Evolutionary conservation across 2,113 vertebrate species (phyloP), one percentile per base, ranked within the genome.

Genomic region (Symphodus melops): DNA sequence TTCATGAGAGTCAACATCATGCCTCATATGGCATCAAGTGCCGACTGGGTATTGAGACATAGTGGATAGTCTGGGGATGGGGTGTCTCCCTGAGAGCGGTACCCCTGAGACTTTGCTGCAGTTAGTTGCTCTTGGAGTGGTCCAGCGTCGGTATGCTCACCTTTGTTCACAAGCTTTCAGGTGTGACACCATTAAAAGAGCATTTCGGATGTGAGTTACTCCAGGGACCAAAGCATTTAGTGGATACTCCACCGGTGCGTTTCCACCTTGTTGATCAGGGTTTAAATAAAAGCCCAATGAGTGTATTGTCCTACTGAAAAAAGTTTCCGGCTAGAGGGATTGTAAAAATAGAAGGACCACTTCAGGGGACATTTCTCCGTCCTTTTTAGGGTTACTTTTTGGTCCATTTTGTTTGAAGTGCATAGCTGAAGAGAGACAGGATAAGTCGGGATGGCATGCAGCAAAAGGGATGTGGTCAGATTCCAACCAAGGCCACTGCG

Each of bases 21-120:
- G 90, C 56, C 86, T 60, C 88, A 49, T 79, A 83, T 81, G 88
- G 79, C 65, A 57, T 79, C 67, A 7, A 44, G 70, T 51, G 75
- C 73, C 87, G 82, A 53, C 77, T 88, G 84, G 80, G 84, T 66
- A 77, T 79, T 68, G 58, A 76, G 71, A 67, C 53, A 4, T 69
- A 41, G 66, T 59, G 61, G 72, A 62, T 72, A 74, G 57, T 49
- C 14, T 16, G 9, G 54, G n/a, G 51, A 54, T 7, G 42, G 53
- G 46, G 39, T 7, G 61, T 76, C 16, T 39, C 51, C 44, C 56
- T 12, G 23, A 63, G 73, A 78, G 69, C 17, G 39, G 51, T 39
- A 33, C 72, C 39, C 2, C 7, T 13, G 79, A 79, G 82, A 76
- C 64, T 77, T 57, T 51, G 19, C 48, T 51, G 48, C 19, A n/a